phyloP scores from a whole-genome alignment of 2,797 vertebrate genomes.

The Esox lucius region DNA sequence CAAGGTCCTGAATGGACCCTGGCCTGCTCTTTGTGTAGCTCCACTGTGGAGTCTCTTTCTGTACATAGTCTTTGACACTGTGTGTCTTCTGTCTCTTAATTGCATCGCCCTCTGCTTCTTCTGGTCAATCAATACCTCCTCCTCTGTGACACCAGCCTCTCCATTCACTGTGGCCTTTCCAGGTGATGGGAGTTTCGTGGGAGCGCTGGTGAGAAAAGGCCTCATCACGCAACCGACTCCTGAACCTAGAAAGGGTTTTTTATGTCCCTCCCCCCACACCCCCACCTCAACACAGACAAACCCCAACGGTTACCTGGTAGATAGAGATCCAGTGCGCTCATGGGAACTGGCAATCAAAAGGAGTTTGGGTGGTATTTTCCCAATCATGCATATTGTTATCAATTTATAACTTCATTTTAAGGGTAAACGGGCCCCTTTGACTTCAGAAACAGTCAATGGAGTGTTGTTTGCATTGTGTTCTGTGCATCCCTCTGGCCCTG shows the following conservation, averaged over 20 bases:
- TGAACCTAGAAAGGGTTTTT: conserved; percentile 31
- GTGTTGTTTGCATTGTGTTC: background rate
- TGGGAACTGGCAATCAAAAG: background rate
- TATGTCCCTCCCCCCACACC: background rate
- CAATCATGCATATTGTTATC: background rate
- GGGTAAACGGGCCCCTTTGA: background rate
- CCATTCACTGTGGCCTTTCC: conserved; percentile 62
- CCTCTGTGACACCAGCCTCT: conserved; percentile 67
- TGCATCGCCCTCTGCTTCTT: conserved; percentile 76
- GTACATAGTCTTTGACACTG: conserved; percentile 78
- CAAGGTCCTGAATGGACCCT: conserved; percentile 71
- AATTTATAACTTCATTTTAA: background rate
- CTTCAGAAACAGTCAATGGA: background rate
- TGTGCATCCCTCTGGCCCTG: background rate
- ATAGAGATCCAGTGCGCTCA: background rate
- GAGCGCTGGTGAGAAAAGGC: conserved; percentile 57
- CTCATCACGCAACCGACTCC: conserved; percentile 28
- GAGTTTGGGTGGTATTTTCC: background rate
- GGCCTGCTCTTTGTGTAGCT: conserved; percentile 71
- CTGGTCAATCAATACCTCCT: conserved; percentile 74
- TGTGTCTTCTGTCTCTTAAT: conserved; percentile 82
- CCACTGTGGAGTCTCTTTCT: conserved; percentile 73
- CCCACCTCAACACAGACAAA: background rate
- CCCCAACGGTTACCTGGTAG: background rate
- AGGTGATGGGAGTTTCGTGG: conserved; percentile 64